Evolutionary conservation across 2,888 invertebrate species (phyloP).

Genomic region (Acanthosepion pharaonis): DNA sequence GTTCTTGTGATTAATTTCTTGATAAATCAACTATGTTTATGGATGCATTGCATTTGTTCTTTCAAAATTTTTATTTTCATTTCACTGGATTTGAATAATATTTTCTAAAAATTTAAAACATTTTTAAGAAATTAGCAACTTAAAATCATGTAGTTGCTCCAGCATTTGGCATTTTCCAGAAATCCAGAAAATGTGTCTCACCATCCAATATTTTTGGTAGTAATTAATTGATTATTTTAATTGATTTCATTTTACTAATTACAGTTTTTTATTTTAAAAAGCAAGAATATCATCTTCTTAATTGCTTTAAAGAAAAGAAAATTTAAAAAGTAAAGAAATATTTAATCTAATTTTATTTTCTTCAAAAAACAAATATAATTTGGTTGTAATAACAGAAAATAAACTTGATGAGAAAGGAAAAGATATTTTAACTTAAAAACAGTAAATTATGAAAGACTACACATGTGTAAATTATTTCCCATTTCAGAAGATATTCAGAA

Average conservation of each 20-base stretch:
- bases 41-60: too few species aligned
- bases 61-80: too few species aligned
- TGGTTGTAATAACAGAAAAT: neutral
- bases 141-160: neutral
- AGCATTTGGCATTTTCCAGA: neutral
- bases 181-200: neutral
- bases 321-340: neutral
- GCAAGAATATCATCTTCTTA: neutral
- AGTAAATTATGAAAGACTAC: neutral
- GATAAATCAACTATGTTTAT: too few species aligned
- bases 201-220: neutral
- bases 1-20: too few species aligned
- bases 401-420: neutral
- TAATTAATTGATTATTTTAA: conserved; percentile 3
- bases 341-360: neutral
- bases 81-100: too few species aligned
- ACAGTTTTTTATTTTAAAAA: neutral
- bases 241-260: conserved; percentile 8
- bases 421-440: neutral
- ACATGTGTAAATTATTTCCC: neutral
- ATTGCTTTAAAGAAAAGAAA: neutral
- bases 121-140: neutral
- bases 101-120: neutral
- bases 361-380: neutral
- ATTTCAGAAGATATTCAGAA: neutral